Base-by-base conservation (phyloP, 1,140 invertebrate species). In the Mamestra configurata region DNA sequence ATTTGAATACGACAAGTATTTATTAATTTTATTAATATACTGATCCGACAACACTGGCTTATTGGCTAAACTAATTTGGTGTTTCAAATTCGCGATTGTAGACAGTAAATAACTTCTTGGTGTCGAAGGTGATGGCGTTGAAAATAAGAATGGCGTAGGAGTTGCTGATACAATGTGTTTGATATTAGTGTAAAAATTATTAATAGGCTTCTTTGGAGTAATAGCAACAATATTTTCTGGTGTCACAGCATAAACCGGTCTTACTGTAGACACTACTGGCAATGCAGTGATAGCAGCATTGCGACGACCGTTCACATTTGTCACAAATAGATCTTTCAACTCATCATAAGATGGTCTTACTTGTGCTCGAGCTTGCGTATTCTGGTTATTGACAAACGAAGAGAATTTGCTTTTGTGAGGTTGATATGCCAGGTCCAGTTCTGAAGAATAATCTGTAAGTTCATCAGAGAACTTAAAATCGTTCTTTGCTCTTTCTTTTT, bases 11-110 rank as follows among this genome's bases (percentile, higher is more conserved):
- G 37, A 82, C 64, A 89, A 82, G 82, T 89, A 89, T 57, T 85
- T 93, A 82, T 91, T 92, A 18, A 94, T 91, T 70, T 87, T 92
- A 77, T 89, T 83, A 37, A 93, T 89, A 85, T 88, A 94, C 71
- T 85, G 88, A 68, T 86, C 61, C 0, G 90, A 90, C 20, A 94
- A 70, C 8, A 92, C 77, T 0, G 92, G 91, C 73, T 92, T 93
- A 27, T 84, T 66, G 6, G 81, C 78, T 18, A 79, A 80, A 37
- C 59, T 77, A 0, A 91, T 81, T 81, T 87, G 89, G 27, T 92
- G 86, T 72, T 85, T 89, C 18, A 93, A 85, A 79, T 80, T 90
- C 0, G 86, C 79, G 37, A 92, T 90, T 0, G 92, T 92, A 0
- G 92, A 93, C 7, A 84, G 80, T 24, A 92, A 84, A 72, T 92